These are phyloP conservation scores for Pantherophis alleghaniensis DNA, from an alignment of 2,797 vertebrate genomes.

Conservation along the genomic window DNA sequence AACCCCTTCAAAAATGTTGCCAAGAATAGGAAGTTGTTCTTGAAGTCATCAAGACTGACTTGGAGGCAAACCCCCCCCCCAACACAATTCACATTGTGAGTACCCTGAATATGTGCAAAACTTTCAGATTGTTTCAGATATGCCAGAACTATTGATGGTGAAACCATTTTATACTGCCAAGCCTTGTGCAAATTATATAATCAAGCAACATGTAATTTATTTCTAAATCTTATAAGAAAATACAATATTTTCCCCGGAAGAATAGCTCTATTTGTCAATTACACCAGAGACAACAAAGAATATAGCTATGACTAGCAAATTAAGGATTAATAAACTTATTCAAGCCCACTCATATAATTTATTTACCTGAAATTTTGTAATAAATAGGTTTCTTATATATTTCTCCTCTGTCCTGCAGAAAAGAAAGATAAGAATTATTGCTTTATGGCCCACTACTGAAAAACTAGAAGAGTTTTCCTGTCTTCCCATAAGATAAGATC, in stretches of 20 bases:
- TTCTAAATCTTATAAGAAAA: neutral
- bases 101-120: neutral
- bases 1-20: neutral
- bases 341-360: neutral
- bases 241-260: neutral
- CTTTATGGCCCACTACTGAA: neutral
- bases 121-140: neutral
- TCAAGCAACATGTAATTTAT: neutral
- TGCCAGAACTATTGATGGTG: neutral
- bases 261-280: neutral
- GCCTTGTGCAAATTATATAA: neutral
- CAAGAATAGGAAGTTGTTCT: neutral
- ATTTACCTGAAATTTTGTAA: neutral
- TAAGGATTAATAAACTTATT: neutral
- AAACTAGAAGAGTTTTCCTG: neutral
- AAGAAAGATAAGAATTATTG: neutral
- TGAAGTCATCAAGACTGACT: neutral
- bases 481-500: neutral
- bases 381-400: neutral
- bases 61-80: neutral
- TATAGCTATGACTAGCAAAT: neutral
- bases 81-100: neutral
- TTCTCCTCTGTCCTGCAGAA: too few species aligned
- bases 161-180: neutral
- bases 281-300: neutral